phyloP scores from a whole-genome alignment of 2,888 invertebrate species.

The Emmelina monodactyla region DNA sequence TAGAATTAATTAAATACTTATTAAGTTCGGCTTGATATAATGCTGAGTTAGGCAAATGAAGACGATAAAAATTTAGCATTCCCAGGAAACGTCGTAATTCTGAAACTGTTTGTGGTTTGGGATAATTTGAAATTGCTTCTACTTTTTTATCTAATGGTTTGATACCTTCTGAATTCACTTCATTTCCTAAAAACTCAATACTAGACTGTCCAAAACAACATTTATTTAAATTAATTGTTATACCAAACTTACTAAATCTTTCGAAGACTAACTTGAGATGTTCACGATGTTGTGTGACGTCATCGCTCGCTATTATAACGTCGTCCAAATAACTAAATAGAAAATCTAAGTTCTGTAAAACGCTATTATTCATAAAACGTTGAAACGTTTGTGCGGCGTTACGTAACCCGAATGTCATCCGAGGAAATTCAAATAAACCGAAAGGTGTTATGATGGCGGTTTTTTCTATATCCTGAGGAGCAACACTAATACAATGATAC shows the following conservation, averaged over 20 bases:
- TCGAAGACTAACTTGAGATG: conserved; percentile 4
- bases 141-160: conserved; percentile 1
- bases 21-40: conserved; percentile 6
- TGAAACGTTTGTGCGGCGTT: conserved; percentile 20
- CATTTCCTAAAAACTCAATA: conserved; percentile 7
- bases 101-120: conserved; percentile 10
- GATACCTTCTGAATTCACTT: conserved; percentile 3
- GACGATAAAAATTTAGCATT: conserved; percentile 18
- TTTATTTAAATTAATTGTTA: conserved; percentile 8
- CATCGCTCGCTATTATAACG: conserved; percentile 18
- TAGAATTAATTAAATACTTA: conserved; percentile 9
- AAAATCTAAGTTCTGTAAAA: conserved; percentile 17
- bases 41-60: conserved; percentile 24
- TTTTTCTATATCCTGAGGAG: conserved; percentile 9
- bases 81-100: conserved; percentile 13
- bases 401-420: background rate
- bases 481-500: conserved; percentile 4
- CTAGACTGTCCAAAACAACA: conserved; percentile 6
- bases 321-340: conserved; percentile 23
- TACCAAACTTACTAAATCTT: conserved; percentile 1
- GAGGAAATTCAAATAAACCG: conserved; percentile 1
- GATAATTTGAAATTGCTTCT: conserved; percentile 4
- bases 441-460: conserved; percentile 16
- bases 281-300: conserved; percentile 8
- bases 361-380: conserved; percentile 16